Evolutionary conservation across 1,140 invertebrate species (phyloP), one percentile per base, ranked within the genome.

Genomic region (Trichonephila clavata): DNA sequence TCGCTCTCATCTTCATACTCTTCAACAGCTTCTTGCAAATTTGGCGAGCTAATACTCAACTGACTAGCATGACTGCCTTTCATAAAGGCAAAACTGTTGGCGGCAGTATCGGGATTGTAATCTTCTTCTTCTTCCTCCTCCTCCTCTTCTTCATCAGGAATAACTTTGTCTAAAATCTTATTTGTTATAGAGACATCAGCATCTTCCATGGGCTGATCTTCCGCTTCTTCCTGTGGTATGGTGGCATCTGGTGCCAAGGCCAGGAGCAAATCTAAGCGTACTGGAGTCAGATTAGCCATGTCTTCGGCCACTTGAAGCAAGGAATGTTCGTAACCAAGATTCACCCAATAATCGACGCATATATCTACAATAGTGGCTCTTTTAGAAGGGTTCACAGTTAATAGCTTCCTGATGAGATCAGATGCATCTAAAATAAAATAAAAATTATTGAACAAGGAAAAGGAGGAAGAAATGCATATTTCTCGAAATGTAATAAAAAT

Each of bases 341-440:
- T 99, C 71, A 99, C 96, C 97, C 97, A 97, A 98, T 98, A 98
- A 96, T 99, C 98, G 39, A 97, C 97, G 95, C 99, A 99, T 68
- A 99, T 99, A 95, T 98, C 98, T 94, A 98, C 97, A 94, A 99
- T 98, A 94, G 98, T 98, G 10, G 99, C 98, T 95, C 99, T 96
- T 95, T 98, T 97, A 24, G 97, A 96, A 0, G 99, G 98, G 95
- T 98, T 98, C 0, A 99, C 98, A 0, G 98, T 98, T 89, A 99
- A 96, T 97, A 99, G 98, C 90, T 98, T 98, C 77, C 98, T 97
- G 91, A 99, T 99, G 27, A 99, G 96, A 61, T 98, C 97, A 20
- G 99, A 99, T 13, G 99, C 99, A 94, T 97, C 98, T 98, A 96
- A 84, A 97, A 96, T 94, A 90, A 13, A n/a, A 59, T 84, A 50